Conservation (phyloP, 2,888 invertebrate species). For the Aphidoletes aphidimyza region DNA sequence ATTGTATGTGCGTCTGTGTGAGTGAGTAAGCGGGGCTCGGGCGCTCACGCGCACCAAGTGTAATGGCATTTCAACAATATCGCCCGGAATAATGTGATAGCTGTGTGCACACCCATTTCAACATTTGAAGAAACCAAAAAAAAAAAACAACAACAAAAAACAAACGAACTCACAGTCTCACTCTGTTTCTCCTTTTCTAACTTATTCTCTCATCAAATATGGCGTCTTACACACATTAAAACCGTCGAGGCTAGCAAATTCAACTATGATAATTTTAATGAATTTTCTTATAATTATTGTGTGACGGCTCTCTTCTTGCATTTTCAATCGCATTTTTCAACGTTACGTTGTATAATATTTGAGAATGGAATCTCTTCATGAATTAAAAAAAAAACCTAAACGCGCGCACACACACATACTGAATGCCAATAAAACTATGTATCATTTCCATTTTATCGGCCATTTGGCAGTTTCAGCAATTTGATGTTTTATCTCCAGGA, state of each 20-base stretch:
- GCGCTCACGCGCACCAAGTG: neutral
- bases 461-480: neutral
- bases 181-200: too few relatives aligned
- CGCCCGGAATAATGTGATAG: neutral
- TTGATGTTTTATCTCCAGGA: constrained; percentile 40
- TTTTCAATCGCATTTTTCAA: neutral
- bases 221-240: neutral
- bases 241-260: neutral
- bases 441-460: neutral
- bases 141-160: too few relatives aligned
- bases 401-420: too few relatives aligned
- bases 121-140: too few relatives aligned
- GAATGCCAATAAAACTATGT: constrained; percentile 14
- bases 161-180: too few relatives aligned
- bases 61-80: constrained; percentile 39
- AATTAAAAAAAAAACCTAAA: too few relatives aligned
- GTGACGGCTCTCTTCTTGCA: neutral
- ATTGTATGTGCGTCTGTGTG: too few relatives aligned
- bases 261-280: constrained; percentile 32
- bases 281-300: constrained; percentile 20
- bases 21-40: too few relatives aligned
- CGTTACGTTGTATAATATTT: neutral
- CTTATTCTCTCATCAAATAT: neutral
- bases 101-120: constrained; percentile 25
- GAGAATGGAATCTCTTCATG: too few relatives aligned